Evolutionary conservation across 2,797 vertebrate species (phyloP), one percentile per base, ranked within the genome.

Genomic region (Cuniculus paca): DNA sequence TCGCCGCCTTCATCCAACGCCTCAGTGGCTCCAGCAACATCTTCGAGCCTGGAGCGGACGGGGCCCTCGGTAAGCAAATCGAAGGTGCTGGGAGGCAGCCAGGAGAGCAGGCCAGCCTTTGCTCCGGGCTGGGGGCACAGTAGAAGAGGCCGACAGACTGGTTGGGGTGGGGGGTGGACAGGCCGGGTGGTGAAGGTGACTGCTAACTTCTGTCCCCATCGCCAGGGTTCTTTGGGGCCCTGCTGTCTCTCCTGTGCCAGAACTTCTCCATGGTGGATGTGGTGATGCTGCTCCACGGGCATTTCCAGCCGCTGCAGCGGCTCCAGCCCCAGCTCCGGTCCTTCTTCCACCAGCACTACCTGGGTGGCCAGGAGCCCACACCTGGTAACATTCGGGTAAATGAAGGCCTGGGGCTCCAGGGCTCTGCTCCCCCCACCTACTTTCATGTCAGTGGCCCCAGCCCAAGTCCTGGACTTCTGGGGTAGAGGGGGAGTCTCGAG

Each of bases 221-320:
- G 22, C 79, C 96, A 98, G 99, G 99, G 19, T 99, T 99, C 88
- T 99, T 99, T n/a, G 99, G 99, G 36, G 99, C 99, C 80, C 97
- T 99, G 93, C 98, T 99, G 50, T 99, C 99, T 42, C 97, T 99
- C 88, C 99, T 99, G 96, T 99, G 99, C 97, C 99, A 99, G 98
- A 99, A 99, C 31, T 99, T 99, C 97, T 99, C 99, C 88, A 99
- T 99, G 99, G 99, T 99, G 11, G 99, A 99, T 78, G 98, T 99
- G 98, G 99, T 99, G 84, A 98, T 99, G 99, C 98, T 99, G 94
- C 99, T 99, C 10, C 99, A 99, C 0, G 99, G 99, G 6, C 99
- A 99, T 96, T 99, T 99, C 95, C 99, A 99, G 98, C 99, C 99
- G 0, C 98, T 99, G 81, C 98, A 98, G 92, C 99, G 99, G 61